Conservation (phyloP, 2,113 vertebrate genomes). For the Recurvirostra avosetta region DNA sequence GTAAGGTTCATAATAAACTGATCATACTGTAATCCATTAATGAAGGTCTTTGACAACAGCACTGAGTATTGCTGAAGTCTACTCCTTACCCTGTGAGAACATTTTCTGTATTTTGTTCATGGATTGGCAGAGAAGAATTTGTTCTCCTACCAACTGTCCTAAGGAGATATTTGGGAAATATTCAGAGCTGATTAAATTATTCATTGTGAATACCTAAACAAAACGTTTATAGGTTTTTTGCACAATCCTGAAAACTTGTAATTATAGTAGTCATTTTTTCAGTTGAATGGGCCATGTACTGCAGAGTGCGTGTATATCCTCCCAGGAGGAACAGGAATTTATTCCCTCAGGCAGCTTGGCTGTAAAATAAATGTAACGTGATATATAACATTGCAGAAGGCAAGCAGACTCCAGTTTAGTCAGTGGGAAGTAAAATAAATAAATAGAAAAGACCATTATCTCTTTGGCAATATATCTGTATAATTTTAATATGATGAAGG, state of each 20-base stretch:
- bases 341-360: neutral
- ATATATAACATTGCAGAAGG: neutral
- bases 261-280: neutral
- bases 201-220: neutral
- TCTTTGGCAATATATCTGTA: neutral
- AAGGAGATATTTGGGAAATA: neutral
- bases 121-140: neutral
- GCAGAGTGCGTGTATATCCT: neutral
- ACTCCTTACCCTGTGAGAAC: neutral
- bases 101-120: neutral
- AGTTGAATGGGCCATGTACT: neutral
- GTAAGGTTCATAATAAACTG: neutral
- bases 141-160: neutral
- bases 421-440: neutral
- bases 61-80: neutral
- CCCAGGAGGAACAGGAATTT: neutral
- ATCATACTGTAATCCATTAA: neutral
- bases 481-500: neutral
- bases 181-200: neutral
- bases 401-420: neutral
- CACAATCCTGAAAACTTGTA: neutral
- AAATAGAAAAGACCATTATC: neutral
- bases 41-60: neutral
- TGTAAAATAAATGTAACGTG: neutral
- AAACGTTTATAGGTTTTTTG: neutral